These are phyloP conservation scores for Aphidoletes aphidimyza DNA, from an alignment of 2,888 invertebrate genomes.

Conservation along the genomic window DNA sequence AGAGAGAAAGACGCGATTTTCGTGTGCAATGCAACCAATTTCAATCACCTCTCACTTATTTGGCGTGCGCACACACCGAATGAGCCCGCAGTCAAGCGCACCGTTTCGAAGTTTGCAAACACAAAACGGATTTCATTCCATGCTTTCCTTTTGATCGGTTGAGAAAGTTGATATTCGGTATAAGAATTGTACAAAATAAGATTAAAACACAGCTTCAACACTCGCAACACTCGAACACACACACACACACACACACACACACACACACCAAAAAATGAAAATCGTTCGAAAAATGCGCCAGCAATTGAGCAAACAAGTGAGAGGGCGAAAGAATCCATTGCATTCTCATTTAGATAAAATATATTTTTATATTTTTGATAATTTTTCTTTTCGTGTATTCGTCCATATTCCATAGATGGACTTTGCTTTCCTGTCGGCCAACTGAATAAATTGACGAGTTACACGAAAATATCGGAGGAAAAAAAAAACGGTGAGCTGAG, in stretches of 20 bases:
- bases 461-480: neutral
- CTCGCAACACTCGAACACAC: neutral
- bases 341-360: neutral
- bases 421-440: slow-evolving; percentile 15
- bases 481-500: neutral
- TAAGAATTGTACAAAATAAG: neutral
- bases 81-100: too few species aligned
- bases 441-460: slow-evolving; percentile 31
- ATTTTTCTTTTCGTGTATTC: neutral
- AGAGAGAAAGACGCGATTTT: too few species aligned
- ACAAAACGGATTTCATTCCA: neutral
- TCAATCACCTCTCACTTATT: slow-evolving; percentile 13
- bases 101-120: neutral
- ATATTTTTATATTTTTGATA: neutral
- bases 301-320: too few species aligned
- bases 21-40: slow-evolving; percentile 1
- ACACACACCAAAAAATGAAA: neutral
- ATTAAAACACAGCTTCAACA: neutral
- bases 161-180: slow-evolving; percentile 34
- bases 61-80: neutral
- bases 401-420: slow-evolving; percentile 38
- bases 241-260: too few species aligned
- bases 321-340: neutral
- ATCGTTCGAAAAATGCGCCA: neutral
- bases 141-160: slow-evolving; percentile 11